Percentiles rank a stretch among this genome's conserved stretches.
phyloP scores from a whole-genome alignment of 1,140 invertebrate genomes.

The Lasioglossum baleicum region DNA sequence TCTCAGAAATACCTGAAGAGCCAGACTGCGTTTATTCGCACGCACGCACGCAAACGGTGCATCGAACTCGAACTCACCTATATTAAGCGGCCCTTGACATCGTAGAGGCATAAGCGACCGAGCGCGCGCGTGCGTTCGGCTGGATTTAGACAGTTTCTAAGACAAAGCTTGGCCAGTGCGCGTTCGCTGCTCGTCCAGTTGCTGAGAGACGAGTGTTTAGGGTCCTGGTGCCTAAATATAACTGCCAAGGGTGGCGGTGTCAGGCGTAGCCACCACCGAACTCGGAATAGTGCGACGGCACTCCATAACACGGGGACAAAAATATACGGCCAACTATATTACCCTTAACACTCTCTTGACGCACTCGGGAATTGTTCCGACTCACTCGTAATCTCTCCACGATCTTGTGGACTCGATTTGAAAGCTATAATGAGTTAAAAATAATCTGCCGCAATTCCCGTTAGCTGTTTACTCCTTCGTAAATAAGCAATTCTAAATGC shows the following conservation, averaged over 20 bases:
- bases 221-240: constrained; percentile 67
- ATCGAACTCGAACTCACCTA: constrained; percentile 53
- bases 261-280: constrained; percentile 39
- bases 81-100: constrained; percentile 67
- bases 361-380: background rate
- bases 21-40: constrained; percentile 26
- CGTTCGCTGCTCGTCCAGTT: constrained; percentile 46
- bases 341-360: background rate
- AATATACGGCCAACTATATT: constrained; percentile 2
- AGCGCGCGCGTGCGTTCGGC: constrained; percentile 35
- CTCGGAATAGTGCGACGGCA: constrained; percentile 52
- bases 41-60: constrained; percentile 43
- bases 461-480: no score
- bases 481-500: no score
- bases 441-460: no score
- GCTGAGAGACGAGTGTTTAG: constrained; percentile 41
- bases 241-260: constrained; percentile 59
- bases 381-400: no score
- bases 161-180: constrained; percentile 55
- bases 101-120: constrained; percentile 48
- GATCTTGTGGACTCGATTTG: no score
- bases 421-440: no score
- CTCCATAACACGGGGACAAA: constrained; percentile 1
- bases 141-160: constrained; percentile 55
- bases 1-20: constrained; percentile 28